phyloP scores from a whole-genome alignment of 2,888 invertebrate genomes.

The Acrobasis consociella region DNA sequence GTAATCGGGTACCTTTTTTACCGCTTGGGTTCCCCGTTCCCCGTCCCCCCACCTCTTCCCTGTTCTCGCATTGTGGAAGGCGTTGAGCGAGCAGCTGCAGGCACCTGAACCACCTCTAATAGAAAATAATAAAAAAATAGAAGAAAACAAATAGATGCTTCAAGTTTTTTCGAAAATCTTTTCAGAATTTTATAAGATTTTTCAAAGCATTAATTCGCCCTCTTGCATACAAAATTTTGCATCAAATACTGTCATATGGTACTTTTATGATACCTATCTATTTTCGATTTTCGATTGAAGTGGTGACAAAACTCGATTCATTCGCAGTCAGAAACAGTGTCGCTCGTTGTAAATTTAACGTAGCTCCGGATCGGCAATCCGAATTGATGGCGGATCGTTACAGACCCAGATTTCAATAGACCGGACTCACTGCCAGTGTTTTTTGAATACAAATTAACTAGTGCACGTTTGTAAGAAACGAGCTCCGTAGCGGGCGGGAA shows the following conservation, averaged over 20 bases:
- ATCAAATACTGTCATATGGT: not conserved
- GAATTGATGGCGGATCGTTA: conserved; percentile 21
- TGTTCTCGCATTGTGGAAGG: too few species aligned
- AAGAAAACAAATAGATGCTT: too few species aligned
- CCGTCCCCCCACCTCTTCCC: too few species aligned
- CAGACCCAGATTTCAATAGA: conserved; percentile 19
- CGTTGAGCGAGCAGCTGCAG: too few species aligned
- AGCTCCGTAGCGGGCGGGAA: conserved; percentile 19
- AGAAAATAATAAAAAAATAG: too few species aligned
- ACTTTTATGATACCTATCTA: not conserved
- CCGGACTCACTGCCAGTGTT: conserved; percentile 16
- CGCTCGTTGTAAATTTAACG: conserved; percentile 14
- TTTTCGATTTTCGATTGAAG: not conserved
- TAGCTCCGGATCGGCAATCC: conserved; percentile 15
- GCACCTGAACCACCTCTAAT: too few species aligned
- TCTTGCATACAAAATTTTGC: not conserved
- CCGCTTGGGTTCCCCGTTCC: too few species aligned
- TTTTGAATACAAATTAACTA: conserved; percentile 26
- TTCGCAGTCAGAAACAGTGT: conserved; percentile 16
- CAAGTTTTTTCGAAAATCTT: too few species aligned
- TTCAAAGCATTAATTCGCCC: too few species aligned
- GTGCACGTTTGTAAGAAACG: conserved; percentile 32
- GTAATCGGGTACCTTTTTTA: too few species aligned
- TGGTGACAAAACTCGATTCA: conserved; percentile 13
- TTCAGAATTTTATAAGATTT: too few species aligned